Evolutionary conservation across 2,797 vertebrate species (phyloP).

Genomic region (Chaetodon trifasciatus): DNA sequence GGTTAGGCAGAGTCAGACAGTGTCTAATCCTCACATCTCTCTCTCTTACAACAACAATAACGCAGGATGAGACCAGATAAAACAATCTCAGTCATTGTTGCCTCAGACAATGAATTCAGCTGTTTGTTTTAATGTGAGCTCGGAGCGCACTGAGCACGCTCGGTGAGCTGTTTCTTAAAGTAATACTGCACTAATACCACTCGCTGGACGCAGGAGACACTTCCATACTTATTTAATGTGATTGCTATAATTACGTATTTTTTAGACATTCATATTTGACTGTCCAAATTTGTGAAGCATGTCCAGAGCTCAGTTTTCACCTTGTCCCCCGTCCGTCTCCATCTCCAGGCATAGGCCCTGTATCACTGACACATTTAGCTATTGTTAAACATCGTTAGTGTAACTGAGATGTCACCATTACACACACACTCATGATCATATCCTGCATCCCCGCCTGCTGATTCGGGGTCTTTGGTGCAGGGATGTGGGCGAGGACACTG

Average conservation of each 20-base stretch:
- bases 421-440: slow-evolving; percentile 40
- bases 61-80: slow-evolving; percentile 63
- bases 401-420: slow-evolving; percentile 51
- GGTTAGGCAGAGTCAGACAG: slow-evolving; percentile 66
- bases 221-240: not conserved
- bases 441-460: slow-evolving; percentile 29
- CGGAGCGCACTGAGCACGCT: slow-evolving; percentile 44
- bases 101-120: slow-evolving; percentile 67
- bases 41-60: slow-evolving; percentile 65
- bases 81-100: slow-evolving; percentile 75
- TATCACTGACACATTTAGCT: slow-evolving; percentile 69
- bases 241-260: no score
- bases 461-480: slow-evolving; percentile 49
- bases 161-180: not conserved
- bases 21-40: slow-evolving; percentile 73
- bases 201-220: slow-evolving; percentile 4
- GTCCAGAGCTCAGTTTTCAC: not conserved
- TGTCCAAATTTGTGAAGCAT: not conserved
- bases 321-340: slow-evolving; percentile 7
- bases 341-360: slow-evolving; percentile 46
- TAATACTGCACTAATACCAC: not conserved
- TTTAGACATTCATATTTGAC: no score
- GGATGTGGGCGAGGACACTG: slow-evolving; percentile 49
- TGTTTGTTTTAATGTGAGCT: slow-evolving; percentile 40
- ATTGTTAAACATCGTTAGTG: slow-evolving; percentile 74